Base-by-base conservation (phyloP, 2,113 vertebrate genomes). In the Cygnus buccinator region DNA sequence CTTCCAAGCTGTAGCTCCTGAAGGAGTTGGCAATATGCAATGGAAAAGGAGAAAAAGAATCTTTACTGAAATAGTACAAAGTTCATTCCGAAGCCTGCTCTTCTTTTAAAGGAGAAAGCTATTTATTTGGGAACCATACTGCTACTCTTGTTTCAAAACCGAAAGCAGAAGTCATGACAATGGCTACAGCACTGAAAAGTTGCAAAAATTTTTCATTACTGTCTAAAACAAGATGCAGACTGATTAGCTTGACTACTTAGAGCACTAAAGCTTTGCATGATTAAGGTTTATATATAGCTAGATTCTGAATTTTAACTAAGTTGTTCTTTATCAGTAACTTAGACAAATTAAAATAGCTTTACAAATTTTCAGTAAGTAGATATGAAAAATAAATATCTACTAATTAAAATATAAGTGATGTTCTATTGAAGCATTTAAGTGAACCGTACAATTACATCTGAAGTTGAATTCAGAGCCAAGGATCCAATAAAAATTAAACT, bases 31-130 rank as follows among this genome's bases (percentile, higher is more conserved):
- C 95, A 96, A 91, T 28, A 89, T 0, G 8, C 62, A 95, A 65
- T 43, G 81, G 87, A 95, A 97, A 94, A 93, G 9, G 15, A 89
- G 46, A 65, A 94, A 86, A 89, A 83, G 52, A 83, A 73, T 89
- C 84, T 91, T 91, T 82, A 89, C 15, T 87, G 6, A 87, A 94
- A 52, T 37, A 93, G 93, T 89, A 81, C 62, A 82, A 92, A 95
- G 93, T 83, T 94, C 67, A 89, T 39, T 84, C 74, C 55, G 54
- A 89, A 93, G 68, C 75, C 55, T 18, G 2, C n/a, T 93, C 43
- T 44, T 84, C 85, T 84, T 84, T 93, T 52, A 89, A 90, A 94
- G 74, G 33, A 61, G 7, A 28, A 88, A 84, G 54, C 65, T 79
- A 63, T 84, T 92, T 80, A 73, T 71, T 54, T 93, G 77, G 70